phyloP scores from a whole-genome alignment of 2,113 vertebrate species.

The Rhodinocichla rosea region DNA sequence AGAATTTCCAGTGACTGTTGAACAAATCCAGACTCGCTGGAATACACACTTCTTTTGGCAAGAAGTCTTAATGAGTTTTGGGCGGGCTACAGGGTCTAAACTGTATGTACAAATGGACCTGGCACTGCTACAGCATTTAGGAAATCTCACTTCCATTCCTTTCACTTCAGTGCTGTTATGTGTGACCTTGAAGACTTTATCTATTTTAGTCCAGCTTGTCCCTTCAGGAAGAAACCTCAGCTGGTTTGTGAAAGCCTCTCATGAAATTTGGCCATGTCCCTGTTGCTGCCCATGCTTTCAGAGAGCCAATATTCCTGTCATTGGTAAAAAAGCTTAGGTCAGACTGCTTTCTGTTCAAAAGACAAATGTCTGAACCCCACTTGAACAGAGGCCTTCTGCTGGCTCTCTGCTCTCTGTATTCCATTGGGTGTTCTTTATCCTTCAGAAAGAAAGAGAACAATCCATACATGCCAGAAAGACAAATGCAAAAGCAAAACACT shows the following conservation, averaged over 20 bases:
- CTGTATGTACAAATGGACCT: background rate
- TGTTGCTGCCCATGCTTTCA: background rate
- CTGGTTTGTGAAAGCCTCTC: background rate
- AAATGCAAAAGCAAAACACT: conserved; percentile 9
- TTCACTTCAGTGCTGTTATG: background rate
- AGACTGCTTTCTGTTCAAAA: background rate
- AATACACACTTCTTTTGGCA: background rate
- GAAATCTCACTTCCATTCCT: background rate
- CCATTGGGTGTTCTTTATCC: background rate
- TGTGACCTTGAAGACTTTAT: background rate
- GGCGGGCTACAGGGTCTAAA: background rate
- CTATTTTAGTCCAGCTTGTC: background rate
- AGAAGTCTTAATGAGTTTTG: background rate
- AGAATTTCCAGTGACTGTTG: background rate
- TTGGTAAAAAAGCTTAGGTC: background rate
- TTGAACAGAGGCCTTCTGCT: background rate
- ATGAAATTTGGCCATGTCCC: background rate
- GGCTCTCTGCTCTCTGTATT: background rate
- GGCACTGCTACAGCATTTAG: background rate
- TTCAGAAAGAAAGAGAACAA: conserved; percentile 27
- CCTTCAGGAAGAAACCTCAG: background rate
- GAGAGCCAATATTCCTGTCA: background rate
- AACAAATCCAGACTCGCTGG: background rate
- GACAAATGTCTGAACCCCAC: background rate
- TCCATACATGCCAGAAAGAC: conserved; percentile 16